Percentiles rank a stretch among this genome's conserved stretches.
Conservation (phyloP, 2,888 invertebrate species). For the Dynastes maya region DNA sequence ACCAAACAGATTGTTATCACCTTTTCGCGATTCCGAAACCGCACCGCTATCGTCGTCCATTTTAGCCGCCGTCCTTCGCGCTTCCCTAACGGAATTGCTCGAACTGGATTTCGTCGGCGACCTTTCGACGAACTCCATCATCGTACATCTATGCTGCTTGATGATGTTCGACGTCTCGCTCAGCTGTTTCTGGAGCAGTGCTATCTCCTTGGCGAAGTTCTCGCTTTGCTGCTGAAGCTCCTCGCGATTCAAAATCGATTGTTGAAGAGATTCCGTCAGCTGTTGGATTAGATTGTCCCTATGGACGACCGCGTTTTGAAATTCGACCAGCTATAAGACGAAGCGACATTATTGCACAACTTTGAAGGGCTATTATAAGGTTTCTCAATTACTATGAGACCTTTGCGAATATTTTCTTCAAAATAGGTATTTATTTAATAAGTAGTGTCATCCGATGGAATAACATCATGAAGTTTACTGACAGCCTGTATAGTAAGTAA, state of each 20-base stretch:
- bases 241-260: constrained; percentile 77
- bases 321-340: constrained; percentile 79
- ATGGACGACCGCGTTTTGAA: constrained; percentile 79
- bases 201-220: constrained; percentile 76
- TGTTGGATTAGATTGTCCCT: constrained; percentile 83
- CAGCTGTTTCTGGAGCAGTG: constrained; percentile 71
- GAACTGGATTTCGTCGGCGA: neutral
- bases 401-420: no score
- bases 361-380: no score
- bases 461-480: no score
- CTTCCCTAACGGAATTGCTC: neutral
- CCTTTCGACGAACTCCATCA: constrained; percentile 16
- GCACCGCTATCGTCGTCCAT: neutral
- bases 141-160: constrained; percentile 61
- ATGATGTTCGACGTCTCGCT: constrained; percentile 69
- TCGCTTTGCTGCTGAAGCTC: constrained; percentile 76
- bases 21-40: neutral
- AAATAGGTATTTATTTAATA: no score
- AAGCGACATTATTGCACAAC: constrained; percentile 25
- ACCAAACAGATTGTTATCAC: neutral
- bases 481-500: no score
- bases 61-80: neutral
- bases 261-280: constrained; percentile 80
- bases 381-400: no score
- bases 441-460: no score